Percentiles rank a stretch among this genome's conserved stretches.
phyloP scores from a whole-genome alignment of 2,797 vertebrate species.

The Poeciliopsis turneri region DNA sequence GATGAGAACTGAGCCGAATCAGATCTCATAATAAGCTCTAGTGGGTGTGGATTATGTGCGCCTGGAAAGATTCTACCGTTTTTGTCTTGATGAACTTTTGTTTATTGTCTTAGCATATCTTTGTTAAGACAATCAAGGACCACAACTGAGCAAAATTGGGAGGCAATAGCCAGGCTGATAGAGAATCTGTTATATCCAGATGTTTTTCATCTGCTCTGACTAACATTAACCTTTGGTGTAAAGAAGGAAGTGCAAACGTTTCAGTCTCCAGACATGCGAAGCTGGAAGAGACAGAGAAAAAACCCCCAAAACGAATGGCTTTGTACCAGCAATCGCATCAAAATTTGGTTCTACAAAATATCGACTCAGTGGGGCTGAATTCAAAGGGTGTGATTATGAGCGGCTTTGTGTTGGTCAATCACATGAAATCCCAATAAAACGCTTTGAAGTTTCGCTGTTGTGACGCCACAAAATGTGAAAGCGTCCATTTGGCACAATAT shows the following conservation, averaged over 20 bases:
- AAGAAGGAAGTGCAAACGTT: background rate
- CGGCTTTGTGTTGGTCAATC: background rate
- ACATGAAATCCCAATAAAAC: background rate
- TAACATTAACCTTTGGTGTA: background rate
- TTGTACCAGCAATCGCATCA: background rate
- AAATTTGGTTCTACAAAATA: background rate
- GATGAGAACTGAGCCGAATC: too few species aligned
- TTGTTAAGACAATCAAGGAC: too few species aligned
- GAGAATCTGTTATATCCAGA: background rate
- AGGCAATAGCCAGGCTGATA: background rate
- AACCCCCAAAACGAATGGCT: background rate
- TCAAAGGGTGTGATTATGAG: background rate
- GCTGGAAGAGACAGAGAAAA: background rate
- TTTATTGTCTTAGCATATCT: too few species aligned
- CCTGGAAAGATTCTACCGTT: too few species aligned
- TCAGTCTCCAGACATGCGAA: background rate
- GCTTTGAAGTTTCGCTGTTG: background rate
- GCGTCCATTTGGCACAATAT: background rate
- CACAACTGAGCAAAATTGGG: too few species aligned
- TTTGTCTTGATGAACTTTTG: too few species aligned
- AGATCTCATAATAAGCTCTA: too few species aligned
- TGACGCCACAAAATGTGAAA: background rate
- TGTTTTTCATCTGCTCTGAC: background rate
- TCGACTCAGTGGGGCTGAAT: background rate
- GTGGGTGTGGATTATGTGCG: too few species aligned